phyloP scores from a whole-genome alignment of 2,888 invertebrate genomes.

The Acleris emargana region DNA sequence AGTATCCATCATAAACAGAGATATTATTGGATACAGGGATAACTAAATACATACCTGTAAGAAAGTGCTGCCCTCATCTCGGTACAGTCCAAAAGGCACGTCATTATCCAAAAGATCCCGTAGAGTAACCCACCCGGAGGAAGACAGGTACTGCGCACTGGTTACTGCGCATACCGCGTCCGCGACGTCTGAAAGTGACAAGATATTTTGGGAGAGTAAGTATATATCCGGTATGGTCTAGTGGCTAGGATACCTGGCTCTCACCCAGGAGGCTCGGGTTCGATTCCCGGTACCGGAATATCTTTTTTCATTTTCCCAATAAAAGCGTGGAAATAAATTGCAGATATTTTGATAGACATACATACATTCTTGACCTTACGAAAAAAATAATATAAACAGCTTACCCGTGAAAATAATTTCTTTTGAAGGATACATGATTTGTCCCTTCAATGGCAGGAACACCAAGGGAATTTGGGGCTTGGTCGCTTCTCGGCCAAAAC shows the following conservation, averaged over 20 bases:
- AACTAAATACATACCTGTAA: slow-evolving; percentile 60
- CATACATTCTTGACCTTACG: too few species aligned
- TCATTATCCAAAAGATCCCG: slow-evolving; percentile 89
- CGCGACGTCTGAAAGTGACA: slow-evolving; percentile 83
- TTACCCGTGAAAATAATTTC: slow-evolving; percentile 92
- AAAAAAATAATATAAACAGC: slow-evolving; percentile 20
- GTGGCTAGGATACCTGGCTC: slow-evolving; percentile 85
- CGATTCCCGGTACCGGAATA: slow-evolving; percentile 83
- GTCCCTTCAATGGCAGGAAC: slow-evolving; percentile 92
- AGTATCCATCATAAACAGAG: too few species aligned
- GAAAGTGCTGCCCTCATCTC: slow-evolving; percentile 92
- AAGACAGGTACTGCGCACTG: slow-evolving; percentile 91
- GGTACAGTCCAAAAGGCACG: slow-evolving; percentile 90
- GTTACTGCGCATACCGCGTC: slow-evolving; percentile 93
- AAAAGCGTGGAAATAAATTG: background rate
- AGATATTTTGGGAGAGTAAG: background rate
- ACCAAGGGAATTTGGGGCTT: slow-evolving; percentile 92
- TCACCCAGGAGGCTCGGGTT: slow-evolving; percentile 58
- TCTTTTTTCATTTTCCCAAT: slow-evolving; percentile 41
- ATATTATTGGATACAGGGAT: background rate
- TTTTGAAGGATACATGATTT: slow-evolving; percentile 94
- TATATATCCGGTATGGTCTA: slow-evolving; percentile 83
- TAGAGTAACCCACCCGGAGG: slow-evolving; percentile 91
- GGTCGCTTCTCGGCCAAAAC: slow-evolving; percentile 87
- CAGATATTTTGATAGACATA: too few species aligned